A percentile compares a stretch with the other conserved stretches of the same genome.
Evolutionary conservation across 1,140 invertebrate species (phyloP).

Genomic region (Asbolus verrucosus): DNA sequence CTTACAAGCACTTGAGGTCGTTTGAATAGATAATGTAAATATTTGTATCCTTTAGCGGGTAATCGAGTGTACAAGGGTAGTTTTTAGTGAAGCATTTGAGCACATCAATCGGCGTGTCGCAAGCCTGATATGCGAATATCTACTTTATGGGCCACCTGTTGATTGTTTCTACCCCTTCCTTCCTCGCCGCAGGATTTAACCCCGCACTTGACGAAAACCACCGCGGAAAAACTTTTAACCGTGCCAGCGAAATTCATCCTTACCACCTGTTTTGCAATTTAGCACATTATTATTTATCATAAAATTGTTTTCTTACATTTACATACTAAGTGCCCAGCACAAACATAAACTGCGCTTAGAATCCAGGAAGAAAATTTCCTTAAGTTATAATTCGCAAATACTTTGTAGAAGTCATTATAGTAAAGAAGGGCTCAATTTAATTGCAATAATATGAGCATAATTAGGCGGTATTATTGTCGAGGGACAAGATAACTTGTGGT

Average conservation of each 20-base stretch:
- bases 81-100: slow-evolving; percentile 58
- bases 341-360: too few relatives aligned
- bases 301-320: slow-evolving; percentile 31
- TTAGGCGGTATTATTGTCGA: slow-evolving; percentile 48
- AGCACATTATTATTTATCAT: slow-evolving; percentile 35
- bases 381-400: slow-evolving; percentile 16
- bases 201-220: slow-evolving; percentile 60
- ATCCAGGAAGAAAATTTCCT: slow-evolving; percentile 13
- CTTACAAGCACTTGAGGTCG: slow-evolving; percentile 22
- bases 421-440: slow-evolving; percentile 48
- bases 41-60: slow-evolving; percentile 52
- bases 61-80: slow-evolving; percentile 57
- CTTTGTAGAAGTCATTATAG: slow-evolving; percentile 39
- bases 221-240: slow-evolving; percentile 43
- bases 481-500: slow-evolving; percentile 47
- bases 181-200: slow-evolving; percentile 57
- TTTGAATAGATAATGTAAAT: slow-evolving; percentile 53
- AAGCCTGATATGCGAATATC: slow-evolving; percentile 63
- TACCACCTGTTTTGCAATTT: slow-evolving; percentile 26
- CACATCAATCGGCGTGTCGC: slow-evolving; percentile 63
- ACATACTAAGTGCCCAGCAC: slow-evolving; percentile 20
- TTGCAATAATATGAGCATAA: slow-evolving; percentile 53
- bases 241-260: slow-evolving; percentile 29
- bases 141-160: slow-evolving; percentile 64
- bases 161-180: slow-evolving; percentile 46